A percentile compares a stretch with the other conserved stretches of the same genome.
phyloP scores from a whole-genome alignment of 2,113 vertebrate genomes.

The Recurvirostra avosetta region DNA sequence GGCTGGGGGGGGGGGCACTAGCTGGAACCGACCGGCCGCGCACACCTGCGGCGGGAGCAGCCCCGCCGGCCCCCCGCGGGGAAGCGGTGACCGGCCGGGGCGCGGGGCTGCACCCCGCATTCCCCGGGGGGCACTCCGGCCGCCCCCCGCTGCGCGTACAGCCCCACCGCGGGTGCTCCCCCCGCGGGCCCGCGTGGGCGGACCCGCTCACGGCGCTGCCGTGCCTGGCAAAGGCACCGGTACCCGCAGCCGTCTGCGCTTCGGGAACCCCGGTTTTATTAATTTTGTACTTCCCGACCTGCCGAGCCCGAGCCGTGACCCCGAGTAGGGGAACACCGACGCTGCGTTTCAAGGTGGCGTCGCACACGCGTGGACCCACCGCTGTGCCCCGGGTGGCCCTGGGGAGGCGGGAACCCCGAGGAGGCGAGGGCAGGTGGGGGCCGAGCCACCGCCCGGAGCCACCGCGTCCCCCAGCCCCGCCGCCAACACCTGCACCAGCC shows the following conservation, averaged over 20 bases:
- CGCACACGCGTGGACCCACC: neutral
- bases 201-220: too few species aligned
- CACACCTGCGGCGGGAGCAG: neutral
- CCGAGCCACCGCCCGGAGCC: neutral
- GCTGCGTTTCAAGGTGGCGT: accelerated
- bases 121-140: neutral
- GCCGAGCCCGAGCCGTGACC: neutral
- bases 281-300: accelerated
- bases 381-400: accelerated
- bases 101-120: too few species aligned
- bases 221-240: accelerated
- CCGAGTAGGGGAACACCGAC: accelerated
- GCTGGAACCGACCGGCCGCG: too few species aligned
- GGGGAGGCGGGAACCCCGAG: too few species aligned
- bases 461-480: neutral
- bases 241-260: accelerated
- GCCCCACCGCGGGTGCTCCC: too few species aligned
- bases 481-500: neutral
- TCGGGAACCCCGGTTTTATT: accelerated
- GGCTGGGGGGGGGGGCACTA: too few species aligned
- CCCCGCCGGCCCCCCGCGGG: neutral
- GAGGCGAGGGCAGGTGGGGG: neutral
- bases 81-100: too few species aligned
- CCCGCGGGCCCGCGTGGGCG: too few species aligned
- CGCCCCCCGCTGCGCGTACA: too few species aligned